Base-by-base conservation (phyloP, 2,113 vertebrate species). In the Dissostichus mawsoni region DNA sequence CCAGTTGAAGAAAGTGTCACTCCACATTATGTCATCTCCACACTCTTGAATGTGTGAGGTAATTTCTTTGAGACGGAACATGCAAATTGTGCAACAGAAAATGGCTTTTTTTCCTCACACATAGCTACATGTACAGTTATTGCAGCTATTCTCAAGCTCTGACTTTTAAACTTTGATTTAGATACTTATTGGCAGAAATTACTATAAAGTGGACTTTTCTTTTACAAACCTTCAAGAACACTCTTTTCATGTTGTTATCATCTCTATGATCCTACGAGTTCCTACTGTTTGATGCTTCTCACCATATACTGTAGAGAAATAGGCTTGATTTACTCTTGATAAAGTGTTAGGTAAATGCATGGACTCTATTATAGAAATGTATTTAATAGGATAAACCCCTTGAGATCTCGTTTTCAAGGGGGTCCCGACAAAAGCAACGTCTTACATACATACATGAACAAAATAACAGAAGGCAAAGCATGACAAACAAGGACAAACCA, bases 301-400 rank as follows among this genome's bases (percentile, higher is more conserved):
- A 29, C 51, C 41, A 6, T 11, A 17, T 14, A 20, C 8, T 48
- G 6, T 11, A 23, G 20, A 64, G 44, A 25, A 41, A 29, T 11
- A 14, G 12, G n/a, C 53, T 66, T 20, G 50, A 13, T 52, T 63
- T 20, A 51, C 70, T 18, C 17, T 45, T 78, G 36, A 16, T 14
- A 41, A 17, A 57, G 18, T 55, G 33, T 11, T 2, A 52, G 52
- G 25, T 76, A 64, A 76, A 83, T 48, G 45, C 69, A 75, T 6
- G 9, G 67, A 44, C 51, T 66, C 65, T 56, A 62, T 25, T 25
- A 25, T 25, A 25, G 25, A 2, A 25, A 25, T 25, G 25, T 25
- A 25, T 25, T 25, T 25, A 25, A 25, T 25, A 25, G 25, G 25
- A 25, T 25, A 25, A 25, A 25, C 2, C 25, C 25, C 25, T 25